Evolutionary conservation across 1,140 invertebrate species (phyloP).

Genomic region (Calliopsis andreniformis): DNA sequence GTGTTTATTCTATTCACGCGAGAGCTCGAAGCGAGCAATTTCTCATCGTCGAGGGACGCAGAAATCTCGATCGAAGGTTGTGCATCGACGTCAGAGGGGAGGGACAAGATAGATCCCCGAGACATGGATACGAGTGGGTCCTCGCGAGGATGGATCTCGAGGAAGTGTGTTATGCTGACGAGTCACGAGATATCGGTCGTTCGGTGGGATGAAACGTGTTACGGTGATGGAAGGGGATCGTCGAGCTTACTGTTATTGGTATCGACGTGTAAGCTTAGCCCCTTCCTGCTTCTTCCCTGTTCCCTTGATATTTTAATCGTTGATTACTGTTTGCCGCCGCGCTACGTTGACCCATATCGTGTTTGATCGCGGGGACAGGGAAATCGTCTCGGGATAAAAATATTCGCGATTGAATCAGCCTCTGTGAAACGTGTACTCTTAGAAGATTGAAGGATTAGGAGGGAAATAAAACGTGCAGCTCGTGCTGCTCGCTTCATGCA

Average conservation of each 20-base stretch:
- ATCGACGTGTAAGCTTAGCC: conserved; percentile 2
- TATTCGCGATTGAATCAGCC: too few relatives aligned
- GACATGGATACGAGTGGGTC: conserved; percentile 27
- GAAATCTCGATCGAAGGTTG: conserved; percentile 39
- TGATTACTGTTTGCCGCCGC: too few relatives aligned
- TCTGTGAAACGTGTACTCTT: too few relatives aligned
- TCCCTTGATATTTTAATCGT: too few relatives aligned
- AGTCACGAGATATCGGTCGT: conserved; percentile 23
- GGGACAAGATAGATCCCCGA: neutral
- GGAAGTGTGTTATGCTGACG: conserved; percentile 7
- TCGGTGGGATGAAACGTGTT: conserved; percentile 19
- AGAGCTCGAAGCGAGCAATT: neutral
- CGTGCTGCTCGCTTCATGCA: too few relatives aligned
- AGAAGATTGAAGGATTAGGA: too few relatives aligned
- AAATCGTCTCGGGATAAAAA: too few relatives aligned
- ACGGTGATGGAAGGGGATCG: conserved; percentile 25
- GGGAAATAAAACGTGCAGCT: too few relatives aligned
- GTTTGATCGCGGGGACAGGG: too few relatives aligned
- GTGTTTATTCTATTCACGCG: neutral
- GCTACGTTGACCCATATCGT: too few relatives aligned
- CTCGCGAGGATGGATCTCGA: neutral
- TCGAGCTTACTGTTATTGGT: conserved; percentile 29
- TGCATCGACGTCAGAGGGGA: neutral
- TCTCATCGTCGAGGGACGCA: neutral
- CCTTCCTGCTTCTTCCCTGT: too few relatives aligned